Evolutionary conservation across 2,113 vertebrate genomes (phyloP).

Genomic region (Podarcis muralis): DNA sequence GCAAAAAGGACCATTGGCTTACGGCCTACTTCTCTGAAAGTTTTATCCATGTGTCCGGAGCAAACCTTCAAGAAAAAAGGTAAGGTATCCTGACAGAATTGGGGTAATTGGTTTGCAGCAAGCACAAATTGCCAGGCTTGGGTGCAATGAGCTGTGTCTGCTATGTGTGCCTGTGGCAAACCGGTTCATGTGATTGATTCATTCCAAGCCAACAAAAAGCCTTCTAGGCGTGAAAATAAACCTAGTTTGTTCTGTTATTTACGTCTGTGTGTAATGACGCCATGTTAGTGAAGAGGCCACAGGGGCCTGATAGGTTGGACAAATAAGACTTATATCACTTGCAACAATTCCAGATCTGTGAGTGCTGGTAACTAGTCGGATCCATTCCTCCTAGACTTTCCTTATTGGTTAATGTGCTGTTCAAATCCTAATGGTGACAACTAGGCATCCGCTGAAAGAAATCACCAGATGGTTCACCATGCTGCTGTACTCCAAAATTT

Average conservation of each 20-base stretch:
- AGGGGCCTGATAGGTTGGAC: background rate
- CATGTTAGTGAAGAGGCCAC: background rate
- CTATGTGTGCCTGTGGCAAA: background rate
- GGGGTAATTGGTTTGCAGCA: background rate
- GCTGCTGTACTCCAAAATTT: background rate
- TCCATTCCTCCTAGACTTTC: background rate
- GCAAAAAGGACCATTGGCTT: no score
- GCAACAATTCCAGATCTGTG: background rate
- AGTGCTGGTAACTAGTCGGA: background rate
- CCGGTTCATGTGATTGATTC: background rate
- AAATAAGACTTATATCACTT: background rate
- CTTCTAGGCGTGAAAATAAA: background rate
- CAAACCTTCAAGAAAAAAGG: background rate
- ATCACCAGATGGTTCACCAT: background rate
- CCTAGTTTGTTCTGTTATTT: background rate
- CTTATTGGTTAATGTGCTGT: background rate
- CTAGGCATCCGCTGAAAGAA: no score
- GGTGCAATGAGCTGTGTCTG: background rate
- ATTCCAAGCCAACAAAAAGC: background rate
- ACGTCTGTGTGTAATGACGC: no score
- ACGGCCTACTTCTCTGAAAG: no score
- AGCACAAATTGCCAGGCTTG: background rate
- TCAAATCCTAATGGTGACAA: background rate
- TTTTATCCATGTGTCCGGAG: no score
- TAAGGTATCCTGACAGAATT: background rate